These are phyloP conservation scores for Ormia ochracea DNA, from an alignment of 2,888 invertebrate species.

Conservation along the genomic window DNA sequence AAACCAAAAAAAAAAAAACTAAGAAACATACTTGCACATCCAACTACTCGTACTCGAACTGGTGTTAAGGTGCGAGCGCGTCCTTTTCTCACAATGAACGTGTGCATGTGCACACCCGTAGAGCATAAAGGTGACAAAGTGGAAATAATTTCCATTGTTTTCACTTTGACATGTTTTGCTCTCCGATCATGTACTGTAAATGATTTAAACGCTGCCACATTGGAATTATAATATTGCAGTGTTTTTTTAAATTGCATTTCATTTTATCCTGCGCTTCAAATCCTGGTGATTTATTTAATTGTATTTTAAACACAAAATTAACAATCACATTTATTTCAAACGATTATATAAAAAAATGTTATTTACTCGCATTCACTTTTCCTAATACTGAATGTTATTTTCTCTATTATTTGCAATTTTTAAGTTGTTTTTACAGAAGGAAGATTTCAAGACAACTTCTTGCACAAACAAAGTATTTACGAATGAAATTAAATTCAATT, in stretches of 20 bases:
- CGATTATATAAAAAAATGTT: neutral
- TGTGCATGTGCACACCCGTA: neutral
- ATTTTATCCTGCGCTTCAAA: slow-evolving; percentile 1
- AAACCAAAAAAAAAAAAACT: slow-evolving; percentile 32
- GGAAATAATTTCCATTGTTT: slow-evolving; percentile 67
- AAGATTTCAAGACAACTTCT: slow-evolving; percentile 43
- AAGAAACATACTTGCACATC: slow-evolving; percentile 53
- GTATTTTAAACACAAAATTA: slow-evolving; percentile 54
- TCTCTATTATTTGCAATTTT: slow-evolving; percentile 28
- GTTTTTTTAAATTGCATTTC: slow-evolving; percentile 7
- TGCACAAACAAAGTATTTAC: slow-evolving; percentile 4
- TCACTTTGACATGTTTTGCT: slow-evolving; percentile 53
- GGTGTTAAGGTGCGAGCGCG: slow-evolving; percentile 51
- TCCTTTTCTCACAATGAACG: slow-evolving; percentile 14
- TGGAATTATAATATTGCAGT: slow-evolving; percentile 4
- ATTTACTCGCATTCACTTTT: slow-evolving; percentile 29
- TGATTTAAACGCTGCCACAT: slow-evolving; percentile 49
- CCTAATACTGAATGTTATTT: slow-evolving; percentile 7
- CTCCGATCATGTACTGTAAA: slow-evolving; percentile 15
- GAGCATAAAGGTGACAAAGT: slow-evolving; percentile 67
- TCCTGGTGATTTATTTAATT: slow-evolving; percentile 42
- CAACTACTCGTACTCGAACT: neutral
- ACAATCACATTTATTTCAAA: slow-evolving; percentile 3
- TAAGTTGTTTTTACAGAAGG: slow-evolving; percentile 59
- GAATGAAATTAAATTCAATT: slow-evolving; percentile 47